Evolutionary conservation across 2,797 vertebrate species (phyloP), one percentile per base, ranked within the genome.

Genomic region (Heteromormyrus szaboi): DNA sequence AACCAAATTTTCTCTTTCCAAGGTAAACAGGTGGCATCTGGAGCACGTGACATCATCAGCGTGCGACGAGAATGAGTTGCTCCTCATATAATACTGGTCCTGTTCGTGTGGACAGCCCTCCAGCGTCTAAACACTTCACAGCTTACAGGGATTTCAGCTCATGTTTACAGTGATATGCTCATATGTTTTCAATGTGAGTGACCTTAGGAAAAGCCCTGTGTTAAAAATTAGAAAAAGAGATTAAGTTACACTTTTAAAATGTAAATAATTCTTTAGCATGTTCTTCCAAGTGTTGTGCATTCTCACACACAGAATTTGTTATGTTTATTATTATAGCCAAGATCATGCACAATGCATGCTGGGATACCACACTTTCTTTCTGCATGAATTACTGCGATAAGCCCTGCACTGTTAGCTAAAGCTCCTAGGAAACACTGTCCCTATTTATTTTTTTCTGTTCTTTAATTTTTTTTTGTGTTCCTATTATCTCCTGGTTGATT

Each of bases 151-250:
- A 88, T 88, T 89, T 90, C 93, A 72, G 88, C 44, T 53, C 48
- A 19, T 65, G 48, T 89, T 85, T 85, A 88, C 46, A 51, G 41
- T 85, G 22, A 89, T 56, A 50, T 76, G 88, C 54, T 87, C 65
- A 85, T 54, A 62, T 76, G 88, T 51, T 87, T 84, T 90, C 91
- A 89, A 92, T 93, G 91, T 95, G 93, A 94, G 89, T 91, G 93
- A 93, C 92, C 93, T 94, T 96, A 96, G 93, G 95, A 94, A 92
- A 93, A 87, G 90, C 92, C 96, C 96, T 96, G 96, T 94, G 93
- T 95, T 92, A 94, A 94, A 92, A 93, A 89, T 91, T 89, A 90
- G 94, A 86, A 90, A 95, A 92, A 95, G 91, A 95, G 88, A 94
- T 91, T 94, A 94, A 93, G 90, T 89, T 53, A 89, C 44, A 87